Conservation (phyloP, 2,888 invertebrate species). For the Sphinx pinastri region DNA sequence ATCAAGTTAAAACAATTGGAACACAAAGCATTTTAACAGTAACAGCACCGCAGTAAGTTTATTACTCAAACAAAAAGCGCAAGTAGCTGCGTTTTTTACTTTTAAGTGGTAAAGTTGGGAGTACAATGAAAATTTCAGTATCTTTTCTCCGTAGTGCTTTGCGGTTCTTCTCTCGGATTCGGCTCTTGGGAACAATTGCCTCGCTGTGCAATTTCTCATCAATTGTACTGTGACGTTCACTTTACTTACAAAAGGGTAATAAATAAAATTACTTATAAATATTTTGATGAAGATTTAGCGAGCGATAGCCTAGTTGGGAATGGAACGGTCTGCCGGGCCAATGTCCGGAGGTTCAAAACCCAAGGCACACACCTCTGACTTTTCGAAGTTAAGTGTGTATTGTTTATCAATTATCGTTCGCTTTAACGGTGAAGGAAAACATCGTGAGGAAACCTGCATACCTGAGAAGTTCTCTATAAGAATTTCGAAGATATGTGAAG, state of each 20-base stretch:
- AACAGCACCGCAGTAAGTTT: background rate
- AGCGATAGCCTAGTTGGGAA: too few relatives aligned
- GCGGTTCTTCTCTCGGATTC: conserved; percentile 5
- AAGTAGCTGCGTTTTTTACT: background rate
- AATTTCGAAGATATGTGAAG: too few relatives aligned
- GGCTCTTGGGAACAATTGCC: conserved; percentile 12
- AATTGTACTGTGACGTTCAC: conserved; percentile 20
- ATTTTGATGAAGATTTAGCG: too few relatives aligned
- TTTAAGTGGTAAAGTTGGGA: conserved; percentile 2
- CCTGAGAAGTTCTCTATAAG: too few relatives aligned
- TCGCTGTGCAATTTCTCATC: conserved; percentile 5
- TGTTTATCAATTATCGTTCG: too few relatives aligned
- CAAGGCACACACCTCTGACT: too few relatives aligned
- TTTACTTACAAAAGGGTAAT: background rate
- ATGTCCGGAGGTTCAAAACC: too few relatives aligned
- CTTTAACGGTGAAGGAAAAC: too few relatives aligned
- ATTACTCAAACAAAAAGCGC: background rate
- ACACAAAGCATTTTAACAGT: background rate
- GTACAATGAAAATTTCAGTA: conserved; percentile 5
- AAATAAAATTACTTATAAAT: too few relatives aligned
- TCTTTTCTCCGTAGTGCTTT: background rate
- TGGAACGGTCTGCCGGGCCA: too few relatives aligned
- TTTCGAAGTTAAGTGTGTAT: too few relatives aligned
- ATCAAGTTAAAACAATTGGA: background rate
- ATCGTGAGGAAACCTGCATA: too few relatives aligned